Evolutionary conservation across 2,888 invertebrate genomes (phyloP).

Genomic region (Campoplex nolae): DNA sequence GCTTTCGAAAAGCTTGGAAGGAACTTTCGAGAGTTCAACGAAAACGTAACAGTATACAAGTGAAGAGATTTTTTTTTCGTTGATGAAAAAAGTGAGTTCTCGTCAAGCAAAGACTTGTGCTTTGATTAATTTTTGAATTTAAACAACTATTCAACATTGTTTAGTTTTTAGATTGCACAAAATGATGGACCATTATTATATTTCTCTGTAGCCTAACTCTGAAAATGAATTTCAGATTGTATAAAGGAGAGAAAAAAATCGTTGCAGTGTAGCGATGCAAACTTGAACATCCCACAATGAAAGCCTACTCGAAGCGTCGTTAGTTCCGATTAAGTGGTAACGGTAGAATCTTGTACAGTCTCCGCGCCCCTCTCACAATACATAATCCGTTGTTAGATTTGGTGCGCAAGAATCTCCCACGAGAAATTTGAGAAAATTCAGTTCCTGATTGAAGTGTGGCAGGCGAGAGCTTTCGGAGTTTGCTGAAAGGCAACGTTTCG

Average conservation of each 20-base stretch:
- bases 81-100: background rate
- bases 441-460: background rate
- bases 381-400: constrained; percentile 12
- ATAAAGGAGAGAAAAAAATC: background rate
- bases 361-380: no score
- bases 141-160: no score
- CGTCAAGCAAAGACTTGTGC: background rate
- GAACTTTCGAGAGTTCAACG: background rate
- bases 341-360: background rate
- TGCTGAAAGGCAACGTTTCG: constrained; percentile 25
- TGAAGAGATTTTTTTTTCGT: background rate
- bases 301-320: background rate
- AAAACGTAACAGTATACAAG: background rate
- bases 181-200: no score
- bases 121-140: no score
- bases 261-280: background rate
- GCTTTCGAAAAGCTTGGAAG: background rate
- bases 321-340: background rate
- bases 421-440: constrained; percentile 72
- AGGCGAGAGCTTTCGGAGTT: constrained; percentile 33
- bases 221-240: background rate
- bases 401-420: constrained; percentile 70
- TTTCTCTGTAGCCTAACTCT: no score
- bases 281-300: background rate
- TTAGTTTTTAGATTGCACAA: no score